These are phyloP conservation scores for Bombylius major DNA, from an alignment of 2,888 invertebrate species.

Conservation along the genomic window DNA sequence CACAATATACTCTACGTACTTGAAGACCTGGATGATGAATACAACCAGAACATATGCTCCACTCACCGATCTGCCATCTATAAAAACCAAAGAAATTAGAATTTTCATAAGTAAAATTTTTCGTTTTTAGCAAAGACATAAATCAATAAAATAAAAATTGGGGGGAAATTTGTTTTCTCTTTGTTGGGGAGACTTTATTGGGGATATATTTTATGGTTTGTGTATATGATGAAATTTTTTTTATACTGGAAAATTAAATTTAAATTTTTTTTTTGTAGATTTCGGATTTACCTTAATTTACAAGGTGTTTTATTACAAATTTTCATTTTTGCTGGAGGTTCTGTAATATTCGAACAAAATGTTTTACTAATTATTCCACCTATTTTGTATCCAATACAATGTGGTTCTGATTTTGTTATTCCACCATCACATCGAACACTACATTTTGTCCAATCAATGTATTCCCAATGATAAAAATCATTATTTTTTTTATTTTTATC, in stretches of 20 bases:
- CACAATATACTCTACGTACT: slow-evolving; percentile 39
- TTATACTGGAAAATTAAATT: too few relatives aligned
- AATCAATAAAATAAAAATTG: too few relatives aligned
- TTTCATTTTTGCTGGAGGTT: slow-evolving; percentile 33
- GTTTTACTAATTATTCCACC: slow-evolving; percentile 47
- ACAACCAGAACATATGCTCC: slow-evolving; percentile 49
- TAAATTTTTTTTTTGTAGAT: too few relatives aligned
- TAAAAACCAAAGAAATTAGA: background rate
- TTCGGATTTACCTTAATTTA: slow-evolving; percentile 33
- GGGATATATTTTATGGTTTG: too few relatives aligned
- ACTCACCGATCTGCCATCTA: slow-evolving; percentile 51
- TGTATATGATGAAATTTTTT: too few relatives aligned
- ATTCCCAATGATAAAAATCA: slow-evolving; percentile 44
- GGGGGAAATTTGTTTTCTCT: too few relatives aligned
- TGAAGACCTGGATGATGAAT: slow-evolving; percentile 37
- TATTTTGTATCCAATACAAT: slow-evolving; percentile 48
- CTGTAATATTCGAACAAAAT: slow-evolving; percentile 36
- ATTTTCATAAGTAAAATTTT: too few relatives aligned
- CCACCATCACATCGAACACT: slow-evolving; percentile 51
- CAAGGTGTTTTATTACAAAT: slow-evolving; percentile 40
- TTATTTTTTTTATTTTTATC: background rate
- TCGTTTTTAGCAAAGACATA: too few relatives aligned
- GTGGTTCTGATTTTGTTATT: slow-evolving; percentile 38
- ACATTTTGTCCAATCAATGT: slow-evolving; percentile 49
- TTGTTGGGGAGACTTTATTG: too few relatives aligned